Conservation (phyloP, 2,888 invertebrate genomes). For the Crepidodera aurea region DNA sequence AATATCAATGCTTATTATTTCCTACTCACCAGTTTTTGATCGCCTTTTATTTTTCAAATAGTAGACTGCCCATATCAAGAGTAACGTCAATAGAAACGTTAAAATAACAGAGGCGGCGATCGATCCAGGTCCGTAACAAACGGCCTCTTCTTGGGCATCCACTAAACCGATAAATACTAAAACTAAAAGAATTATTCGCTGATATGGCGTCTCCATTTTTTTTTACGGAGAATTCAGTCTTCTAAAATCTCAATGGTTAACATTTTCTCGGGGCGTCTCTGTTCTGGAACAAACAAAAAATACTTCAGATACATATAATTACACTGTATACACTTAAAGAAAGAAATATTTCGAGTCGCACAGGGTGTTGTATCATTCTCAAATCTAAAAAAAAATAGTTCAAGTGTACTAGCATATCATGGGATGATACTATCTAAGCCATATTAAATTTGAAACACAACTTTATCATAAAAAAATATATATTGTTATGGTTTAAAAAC, state of each 20-base stretch:
- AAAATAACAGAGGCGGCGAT: constrained; percentile 77
- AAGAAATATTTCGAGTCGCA: no score
- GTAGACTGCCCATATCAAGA: constrained; percentile 66
- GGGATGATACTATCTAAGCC: no score
- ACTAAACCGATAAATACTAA: constrained; percentile 40
- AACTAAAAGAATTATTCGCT: constrained; percentile 9
- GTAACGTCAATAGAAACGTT: constrained; percentile 71
- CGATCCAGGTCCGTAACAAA: constrained; percentile 73
- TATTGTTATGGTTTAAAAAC: no score
- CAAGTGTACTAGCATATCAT: no score
- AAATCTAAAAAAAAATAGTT: no score
- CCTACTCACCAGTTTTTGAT: constrained; percentile 44
- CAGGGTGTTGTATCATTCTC: no score
- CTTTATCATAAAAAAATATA: no score
- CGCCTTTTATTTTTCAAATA: constrained; percentile 50
- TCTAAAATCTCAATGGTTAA: constrained; percentile 1
- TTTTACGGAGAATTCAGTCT: background rate
- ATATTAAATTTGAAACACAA: no score
- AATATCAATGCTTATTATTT: no score
- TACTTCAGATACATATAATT: no score
- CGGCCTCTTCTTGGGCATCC: constrained; percentile 49
- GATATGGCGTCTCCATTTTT: constrained; percentile 1
- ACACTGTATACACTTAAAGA: no score
- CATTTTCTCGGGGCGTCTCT: background rate
- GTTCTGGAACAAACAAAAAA: background rate